Evolutionary conservation across 2,888 invertebrate species (phyloP), one percentile per base, ranked within the genome.

Genomic region (Erebia palarica): DNA sequence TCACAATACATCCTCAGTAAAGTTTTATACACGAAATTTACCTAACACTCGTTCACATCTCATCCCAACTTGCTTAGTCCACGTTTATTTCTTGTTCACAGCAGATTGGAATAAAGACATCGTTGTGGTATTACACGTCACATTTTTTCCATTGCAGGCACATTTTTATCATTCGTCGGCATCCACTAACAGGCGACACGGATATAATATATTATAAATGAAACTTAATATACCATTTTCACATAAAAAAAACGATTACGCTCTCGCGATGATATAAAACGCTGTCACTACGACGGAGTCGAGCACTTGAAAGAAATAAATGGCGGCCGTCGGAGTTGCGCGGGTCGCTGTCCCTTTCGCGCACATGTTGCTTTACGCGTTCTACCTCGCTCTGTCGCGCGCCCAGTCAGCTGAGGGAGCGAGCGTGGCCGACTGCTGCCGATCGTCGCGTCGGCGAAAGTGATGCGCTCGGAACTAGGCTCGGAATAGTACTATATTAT

Each of bases 61-160:
- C 87, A 84, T 84, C 86, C 86, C 88, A 87, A 88, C 91, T 91
- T 91, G 92, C 91, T 91, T 91, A 92, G 91, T 93, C 88, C 90
- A 88, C 85, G 86, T 87, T 63, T 91, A 90, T 91, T 90, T 87
- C 85, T 86, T 89, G 85, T 90, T 90, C 90, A 92, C 89, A 90
- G 90, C 89, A 87, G 89, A 89, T 86, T 87, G 86, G 82, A 85
- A 80, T 79, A 82, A 87, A 86, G 84, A 86, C 92, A 92, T 91
- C 78, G 82, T 88, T 84, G 82, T 80, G 78, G 80, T 82, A 79
- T 77, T 78, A 81, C 78, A 78, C 74, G 75, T 77, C 73, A 74
- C 77, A 82, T 63, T 47, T 63, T 49, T 49, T 8, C 16, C 63
- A 49, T 86, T 82, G 84, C 81, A 73, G 73, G 73, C 82, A 84